Conservation (phyloP, 2,797 vertebrate genomes). For the Coregonus suidteri region DNA sequence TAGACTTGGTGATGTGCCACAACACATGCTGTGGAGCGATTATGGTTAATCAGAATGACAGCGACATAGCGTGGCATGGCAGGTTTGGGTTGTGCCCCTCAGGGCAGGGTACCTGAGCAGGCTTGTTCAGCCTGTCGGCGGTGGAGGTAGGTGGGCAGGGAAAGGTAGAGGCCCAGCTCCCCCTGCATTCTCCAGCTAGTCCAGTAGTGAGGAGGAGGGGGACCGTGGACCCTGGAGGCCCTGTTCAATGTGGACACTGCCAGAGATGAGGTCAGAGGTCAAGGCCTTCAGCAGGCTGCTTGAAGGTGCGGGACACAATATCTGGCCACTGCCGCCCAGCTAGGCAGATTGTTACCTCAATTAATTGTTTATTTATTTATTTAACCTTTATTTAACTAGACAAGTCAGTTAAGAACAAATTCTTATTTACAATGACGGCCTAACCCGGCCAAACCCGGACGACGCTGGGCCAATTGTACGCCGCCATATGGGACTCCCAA, state of each 20-base stretch:
- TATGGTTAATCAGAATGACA: background rate
- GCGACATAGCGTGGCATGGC: background rate
- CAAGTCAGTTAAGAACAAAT: no score
- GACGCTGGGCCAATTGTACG: no score
- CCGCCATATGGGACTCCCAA: no score
- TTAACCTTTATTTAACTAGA: no score
- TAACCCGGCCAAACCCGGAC: no score
- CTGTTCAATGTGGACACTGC: slow-evolving; percentile 71
- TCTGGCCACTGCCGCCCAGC: background rate
- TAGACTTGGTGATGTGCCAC: background rate
- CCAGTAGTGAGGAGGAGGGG: slow-evolving; percentile 64
- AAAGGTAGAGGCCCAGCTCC: slow-evolving; percentile 64
- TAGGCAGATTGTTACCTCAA: background rate
- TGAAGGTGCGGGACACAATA: background rate
- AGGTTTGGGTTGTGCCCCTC: background rate
- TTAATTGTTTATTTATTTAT: background rate
- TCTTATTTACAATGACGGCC: no score
- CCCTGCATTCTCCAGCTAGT: slow-evolving; percentile 67
- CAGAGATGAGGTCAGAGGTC: slow-evolving; percentile 52
- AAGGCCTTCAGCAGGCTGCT: background rate
- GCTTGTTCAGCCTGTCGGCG: slow-evolving; percentile 47
- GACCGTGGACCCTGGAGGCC: slow-evolving; percentile 48
- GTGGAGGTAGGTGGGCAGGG: slow-evolving; percentile 67
- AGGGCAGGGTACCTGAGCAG: slow-evolving; percentile 64
- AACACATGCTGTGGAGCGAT: background rate